These are phyloP conservation scores for Orientallactaga bullata DNA, from an alignment of 2,113 vertebrate species.

Conservation along the genomic window DNA sequence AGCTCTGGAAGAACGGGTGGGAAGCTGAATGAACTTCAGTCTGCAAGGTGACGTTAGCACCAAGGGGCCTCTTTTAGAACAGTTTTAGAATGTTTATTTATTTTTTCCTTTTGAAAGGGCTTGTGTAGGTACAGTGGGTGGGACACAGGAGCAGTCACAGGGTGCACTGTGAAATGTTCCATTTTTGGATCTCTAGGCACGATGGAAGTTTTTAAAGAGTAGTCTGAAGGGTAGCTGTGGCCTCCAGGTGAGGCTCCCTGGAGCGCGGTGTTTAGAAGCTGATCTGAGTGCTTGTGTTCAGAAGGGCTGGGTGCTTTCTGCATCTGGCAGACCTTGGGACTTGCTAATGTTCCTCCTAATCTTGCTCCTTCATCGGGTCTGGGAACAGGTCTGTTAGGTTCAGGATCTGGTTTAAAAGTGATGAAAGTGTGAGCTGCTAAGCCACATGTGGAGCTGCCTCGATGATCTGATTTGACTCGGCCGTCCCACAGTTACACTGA, in stretches of 20 bases:
- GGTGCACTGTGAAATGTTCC: not conserved
- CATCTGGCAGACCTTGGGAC: conserved; percentile 25
- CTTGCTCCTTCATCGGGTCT: not conserved
- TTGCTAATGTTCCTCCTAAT: conserved; percentile 31
- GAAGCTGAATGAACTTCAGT: not conserved
- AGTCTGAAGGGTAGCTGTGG: not conserved
- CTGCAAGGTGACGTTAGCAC: not conserved
- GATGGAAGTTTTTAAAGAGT: conserved; percentile 63
- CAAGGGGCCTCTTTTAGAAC: conserved; percentile 8
- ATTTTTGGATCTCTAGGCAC: conserved; percentile 6
- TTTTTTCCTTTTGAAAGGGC: conserved; percentile 37
- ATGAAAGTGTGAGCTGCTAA: not conserved
- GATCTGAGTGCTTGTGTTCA: not conserved
- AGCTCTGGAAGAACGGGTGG: not conserved
- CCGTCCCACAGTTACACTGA: not conserved
- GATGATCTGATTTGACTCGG: not conserved
- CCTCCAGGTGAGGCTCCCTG: not conserved
- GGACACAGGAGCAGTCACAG: conserved; percentile 43
- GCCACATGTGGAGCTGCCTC: not conserved
- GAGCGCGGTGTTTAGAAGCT: conserved; percentile 22
- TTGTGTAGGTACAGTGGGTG: conserved; percentile 32
- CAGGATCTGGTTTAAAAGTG: not conserved
- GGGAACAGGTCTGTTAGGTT: conserved; percentile 61
- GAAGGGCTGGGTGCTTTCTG: not conserved
- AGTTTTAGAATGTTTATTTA: conserved; percentile 42